Conservation (phyloP, 2,113 vertebrate species). For the Chaetorhynchus papuensis region DNA sequence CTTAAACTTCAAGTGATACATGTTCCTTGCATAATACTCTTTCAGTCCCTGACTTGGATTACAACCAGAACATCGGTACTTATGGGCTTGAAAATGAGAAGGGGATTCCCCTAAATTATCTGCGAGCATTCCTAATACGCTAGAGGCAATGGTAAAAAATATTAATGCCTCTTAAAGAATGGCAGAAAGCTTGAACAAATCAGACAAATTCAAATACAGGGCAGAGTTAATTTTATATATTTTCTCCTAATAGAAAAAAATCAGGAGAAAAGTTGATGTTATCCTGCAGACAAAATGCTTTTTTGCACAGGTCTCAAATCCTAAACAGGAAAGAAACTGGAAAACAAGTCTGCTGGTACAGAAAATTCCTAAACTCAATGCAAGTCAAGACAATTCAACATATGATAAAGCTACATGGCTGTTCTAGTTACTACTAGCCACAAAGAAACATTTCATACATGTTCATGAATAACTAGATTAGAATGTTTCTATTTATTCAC, state of each 20-base stretch:
- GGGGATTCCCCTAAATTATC: not conserved
- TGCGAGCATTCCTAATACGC: not conserved
- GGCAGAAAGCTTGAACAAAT: not conserved
- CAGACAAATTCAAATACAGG: not conserved
- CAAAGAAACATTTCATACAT: not conserved
- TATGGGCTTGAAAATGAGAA: not conserved
- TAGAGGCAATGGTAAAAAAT: not conserved
- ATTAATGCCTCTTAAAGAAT: not conserved
- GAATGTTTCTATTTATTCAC: not conserved
- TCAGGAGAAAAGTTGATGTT: not conserved
- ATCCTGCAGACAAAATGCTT: not conserved
- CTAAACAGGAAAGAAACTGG: not conserved
- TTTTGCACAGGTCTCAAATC: not conserved
- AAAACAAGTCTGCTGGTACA: not conserved
- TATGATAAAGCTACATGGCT: constrained; percentile 1
- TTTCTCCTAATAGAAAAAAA: not conserved
- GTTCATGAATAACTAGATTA: not conserved
- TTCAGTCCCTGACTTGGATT: not conserved
- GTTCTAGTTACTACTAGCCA: not conserved
- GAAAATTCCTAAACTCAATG: not conserved
- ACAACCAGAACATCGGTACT: not conserved
- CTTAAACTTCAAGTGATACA: not conserved
- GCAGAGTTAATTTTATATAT: not conserved
- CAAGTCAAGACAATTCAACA: constrained; percentile 13
- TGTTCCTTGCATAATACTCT: not conserved